Evolutionary conservation across 2,797 vertebrate species (phyloP), one percentile per base, ranked within the genome.

Genomic region (Staurois parvus): DNA sequence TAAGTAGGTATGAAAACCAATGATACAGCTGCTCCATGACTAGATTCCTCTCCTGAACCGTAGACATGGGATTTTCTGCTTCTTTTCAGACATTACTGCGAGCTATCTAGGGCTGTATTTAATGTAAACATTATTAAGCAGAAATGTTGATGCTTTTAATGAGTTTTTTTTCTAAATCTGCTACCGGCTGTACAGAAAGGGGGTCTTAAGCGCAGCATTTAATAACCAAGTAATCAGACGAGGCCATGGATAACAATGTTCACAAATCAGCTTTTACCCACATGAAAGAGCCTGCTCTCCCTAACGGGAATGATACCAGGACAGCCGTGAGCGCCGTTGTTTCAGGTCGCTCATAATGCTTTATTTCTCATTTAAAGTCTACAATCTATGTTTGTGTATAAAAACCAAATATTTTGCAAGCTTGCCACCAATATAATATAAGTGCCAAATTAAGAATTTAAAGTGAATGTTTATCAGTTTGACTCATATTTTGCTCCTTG

Each of bases 201-300:
- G 78, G 45, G 78, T 69, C 69, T 70, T 32, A 52, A 70, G 62
- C 69, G 40, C 66, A 69, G 34, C 78, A 56, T 69, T 80, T 70
- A 80, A 56, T 40, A 67, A 69, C 19, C 67, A 70, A 70, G 78
- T 56, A 81, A 40, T 72, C 17, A 11, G 21, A 62, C 56, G 70
- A 59, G 68, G 24, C 34, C 76, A 67, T 40, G 59, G 56, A 40
- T 70, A 15, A 30, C 67, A 52, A 80, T 80, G 52, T 67, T 45
- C 66, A 80, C 42, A 56, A 56, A 67, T 24, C 66, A 19, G 42
- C 40, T 34, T 30, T 70, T 67, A 52, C 78, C 24, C 17, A 19
- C 69, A 67, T 70, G 67, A 24, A 52, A 72, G 29, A 24, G 32
- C 34, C 69, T 40, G 9, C 37, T 72, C 37, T 69, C 32, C 48